A percentile compares a stretch with the other conserved stretches of the same genome.
These are phyloP conservation scores for Orthosia gothica DNA, from an alignment of 2,888 invertebrate genomes.

Conservation along the genomic window DNA sequence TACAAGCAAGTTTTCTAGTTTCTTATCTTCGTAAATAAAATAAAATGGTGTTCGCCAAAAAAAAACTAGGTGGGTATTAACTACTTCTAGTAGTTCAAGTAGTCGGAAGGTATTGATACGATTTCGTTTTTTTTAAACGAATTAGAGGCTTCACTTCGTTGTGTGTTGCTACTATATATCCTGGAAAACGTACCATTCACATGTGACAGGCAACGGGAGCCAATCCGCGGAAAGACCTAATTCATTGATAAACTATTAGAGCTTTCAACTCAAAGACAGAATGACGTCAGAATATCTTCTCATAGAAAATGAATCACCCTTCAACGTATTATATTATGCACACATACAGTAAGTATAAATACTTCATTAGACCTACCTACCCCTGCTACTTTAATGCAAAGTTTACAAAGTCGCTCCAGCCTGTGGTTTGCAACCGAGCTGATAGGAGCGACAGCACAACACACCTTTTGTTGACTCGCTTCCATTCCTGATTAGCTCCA, in stretches of 20 bases:
- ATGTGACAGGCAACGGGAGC: too few relatives aligned
- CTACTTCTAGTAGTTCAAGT: too few relatives aligned
- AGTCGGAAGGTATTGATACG: too few relatives aligned
- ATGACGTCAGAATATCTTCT: not conserved
- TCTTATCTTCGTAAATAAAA: too few relatives aligned
- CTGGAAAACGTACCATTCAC: too few relatives aligned
- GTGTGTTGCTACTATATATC: too few relatives aligned
- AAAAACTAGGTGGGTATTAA: too few relatives aligned
- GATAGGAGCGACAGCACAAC: slow-evolving; percentile 43
- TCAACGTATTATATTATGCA: not conserved
- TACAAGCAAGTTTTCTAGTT: not conserved
- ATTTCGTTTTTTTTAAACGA: too few relatives aligned
- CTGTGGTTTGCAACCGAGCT: slow-evolving; percentile 36
- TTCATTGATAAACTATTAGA: not conserved
- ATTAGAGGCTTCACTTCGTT: too few relatives aligned
- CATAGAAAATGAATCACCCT: not conserved
- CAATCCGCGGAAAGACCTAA: too few relatives aligned
- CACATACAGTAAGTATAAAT: not conserved
- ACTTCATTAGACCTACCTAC: not conserved
- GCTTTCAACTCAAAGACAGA: not conserved
- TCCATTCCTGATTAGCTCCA: slow-evolving; percentile 57
- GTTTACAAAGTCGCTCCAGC: slow-evolving; percentile 22
- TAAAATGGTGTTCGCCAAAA: not conserved
- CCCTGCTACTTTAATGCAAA: slow-evolving; percentile 6
- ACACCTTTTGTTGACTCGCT: slow-evolving; percentile 55